These are phyloP conservation scores for Parapristionchus giblindavisi DNA, from an alignment of 2,888 invertebrate species.

Conservation along the genomic window DNA sequence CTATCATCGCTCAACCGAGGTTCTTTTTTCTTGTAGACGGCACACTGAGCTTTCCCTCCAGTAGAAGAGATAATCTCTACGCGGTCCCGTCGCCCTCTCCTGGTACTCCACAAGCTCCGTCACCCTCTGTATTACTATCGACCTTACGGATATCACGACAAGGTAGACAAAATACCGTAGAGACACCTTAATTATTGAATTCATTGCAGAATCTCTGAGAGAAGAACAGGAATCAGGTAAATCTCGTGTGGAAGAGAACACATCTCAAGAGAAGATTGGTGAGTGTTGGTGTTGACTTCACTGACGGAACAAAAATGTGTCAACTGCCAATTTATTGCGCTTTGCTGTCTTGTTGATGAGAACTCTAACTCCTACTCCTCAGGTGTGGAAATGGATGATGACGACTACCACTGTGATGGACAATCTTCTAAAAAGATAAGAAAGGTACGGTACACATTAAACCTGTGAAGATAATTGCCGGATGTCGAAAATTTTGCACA, in stretches of 20 bases:
- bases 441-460: no score
- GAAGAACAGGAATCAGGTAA: slow-evolving; percentile 19
- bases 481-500: no score
- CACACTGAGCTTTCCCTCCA: slow-evolving; percentile 40
- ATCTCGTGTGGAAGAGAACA: neutral
- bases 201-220: slow-evolving; percentile 9
- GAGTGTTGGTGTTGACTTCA: neutral
- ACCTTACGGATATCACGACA: slow-evolving; percentile 27
- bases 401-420: no score
- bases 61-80: slow-evolving; percentile 3
- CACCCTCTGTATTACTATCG: slow-evolving; percentile 28
- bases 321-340: no score
- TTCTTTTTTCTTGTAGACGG: slow-evolving; percentile 40
- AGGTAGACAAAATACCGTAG: neutral
- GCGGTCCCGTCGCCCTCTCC: slow-evolving; percentile 8
- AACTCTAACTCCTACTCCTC: no score
- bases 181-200: neutral
- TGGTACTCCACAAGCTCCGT: slow-evolving; percentile 14
- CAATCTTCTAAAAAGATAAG: no score
- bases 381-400: no score
- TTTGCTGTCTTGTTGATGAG: no score
- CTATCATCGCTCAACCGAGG: no score
- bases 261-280: neutral
- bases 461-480: no score
- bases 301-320: no score